phyloP scores from a whole-genome alignment of 2,888 invertebrate genomes.

The Graphium colonna region DNA sequence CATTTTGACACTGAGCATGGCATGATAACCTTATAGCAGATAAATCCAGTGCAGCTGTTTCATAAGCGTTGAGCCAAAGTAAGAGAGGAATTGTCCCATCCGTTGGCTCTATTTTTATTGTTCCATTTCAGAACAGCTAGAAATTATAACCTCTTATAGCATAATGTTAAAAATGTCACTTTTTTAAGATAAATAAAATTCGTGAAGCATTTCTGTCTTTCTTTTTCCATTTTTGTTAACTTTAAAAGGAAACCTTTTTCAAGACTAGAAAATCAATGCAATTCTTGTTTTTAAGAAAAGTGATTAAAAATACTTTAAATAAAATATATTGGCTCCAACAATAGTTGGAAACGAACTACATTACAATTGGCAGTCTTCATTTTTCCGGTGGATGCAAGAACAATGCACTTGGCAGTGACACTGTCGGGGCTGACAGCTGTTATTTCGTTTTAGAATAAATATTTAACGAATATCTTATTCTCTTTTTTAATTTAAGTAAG shows the following conservation, averaged over 20 bases:
- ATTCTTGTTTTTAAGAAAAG: too few relatives aligned
- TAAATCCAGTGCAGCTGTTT: conserved; percentile 71
- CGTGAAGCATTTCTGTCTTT: too few relatives aligned
- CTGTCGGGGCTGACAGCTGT: conserved; percentile 30
- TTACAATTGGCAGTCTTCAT: conserved; percentile 49
- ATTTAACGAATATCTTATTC: neutral
- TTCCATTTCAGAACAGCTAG: conserved; percentile 20
- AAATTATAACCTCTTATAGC: neutral
- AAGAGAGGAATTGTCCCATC: conserved; percentile 54
- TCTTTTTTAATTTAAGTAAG: too few relatives aligned
- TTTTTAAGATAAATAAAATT: neutral
- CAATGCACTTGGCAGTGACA: conserved; percentile 69
- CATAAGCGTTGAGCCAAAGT: conserved; percentile 34
- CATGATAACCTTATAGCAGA: conserved; percentile 38
- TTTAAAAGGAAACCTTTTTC: neutral
- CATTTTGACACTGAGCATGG: conserved; percentile 9
- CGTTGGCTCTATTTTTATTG: conserved; percentile 54
- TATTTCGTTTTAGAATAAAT: conserved; percentile 14
- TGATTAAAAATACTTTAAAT: conserved; percentile 9
- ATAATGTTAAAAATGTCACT: neutral
- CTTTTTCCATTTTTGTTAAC: neutral
- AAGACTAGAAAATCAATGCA: too few relatives aligned
- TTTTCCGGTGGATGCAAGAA: conserved; percentile 45
- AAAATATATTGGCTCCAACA: conserved; percentile 34
- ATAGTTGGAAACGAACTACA: conserved; percentile 58